Percentiles rank a stretch among this genome's conserved stretches.
phyloP scores from a whole-genome alignment of 2,797 vertebrate genomes.

The Enteromius paludinosus region DNA sequence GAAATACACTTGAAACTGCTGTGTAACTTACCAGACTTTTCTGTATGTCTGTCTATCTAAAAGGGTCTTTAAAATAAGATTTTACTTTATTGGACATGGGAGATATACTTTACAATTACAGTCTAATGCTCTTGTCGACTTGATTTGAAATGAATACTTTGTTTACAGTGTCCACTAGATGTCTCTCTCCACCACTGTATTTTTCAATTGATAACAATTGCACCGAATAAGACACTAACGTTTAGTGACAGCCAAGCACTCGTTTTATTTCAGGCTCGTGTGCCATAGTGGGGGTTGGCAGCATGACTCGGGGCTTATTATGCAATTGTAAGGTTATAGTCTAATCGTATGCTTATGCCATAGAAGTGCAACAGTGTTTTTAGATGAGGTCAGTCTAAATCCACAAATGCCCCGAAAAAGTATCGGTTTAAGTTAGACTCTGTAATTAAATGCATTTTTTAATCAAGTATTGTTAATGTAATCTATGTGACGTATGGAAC shows the following conservation, averaged over 20 bases:
- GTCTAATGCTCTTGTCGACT: neutral
- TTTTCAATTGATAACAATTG: neutral
- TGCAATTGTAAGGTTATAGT: constrained; percentile 15
- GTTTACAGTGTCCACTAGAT: constrained; percentile 22
- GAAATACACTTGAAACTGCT: neutral
- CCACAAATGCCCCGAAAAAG: neutral
- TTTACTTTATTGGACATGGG: neutral
- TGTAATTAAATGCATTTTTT: neutral
- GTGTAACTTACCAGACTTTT: neutral
- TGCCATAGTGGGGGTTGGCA: neutral
- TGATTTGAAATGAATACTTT: neutral
- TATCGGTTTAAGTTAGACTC: neutral
- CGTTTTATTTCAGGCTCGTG: constrained; percentile 8
- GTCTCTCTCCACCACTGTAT: constrained; percentile 2
- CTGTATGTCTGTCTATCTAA: neutral
- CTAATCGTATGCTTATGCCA: neutral
- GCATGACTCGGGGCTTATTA: neutral
- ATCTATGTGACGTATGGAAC: neutral
- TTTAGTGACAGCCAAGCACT: neutral
- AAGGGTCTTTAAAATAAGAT: neutral
- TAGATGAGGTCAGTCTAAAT: neutral
- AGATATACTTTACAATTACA: neutral
- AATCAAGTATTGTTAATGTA: neutral
- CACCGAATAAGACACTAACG: neutral
- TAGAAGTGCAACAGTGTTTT: neutral